Base-by-base conservation (phyloP, 2,888 invertebrate genomes). In the Syrista parreyssii region DNA sequence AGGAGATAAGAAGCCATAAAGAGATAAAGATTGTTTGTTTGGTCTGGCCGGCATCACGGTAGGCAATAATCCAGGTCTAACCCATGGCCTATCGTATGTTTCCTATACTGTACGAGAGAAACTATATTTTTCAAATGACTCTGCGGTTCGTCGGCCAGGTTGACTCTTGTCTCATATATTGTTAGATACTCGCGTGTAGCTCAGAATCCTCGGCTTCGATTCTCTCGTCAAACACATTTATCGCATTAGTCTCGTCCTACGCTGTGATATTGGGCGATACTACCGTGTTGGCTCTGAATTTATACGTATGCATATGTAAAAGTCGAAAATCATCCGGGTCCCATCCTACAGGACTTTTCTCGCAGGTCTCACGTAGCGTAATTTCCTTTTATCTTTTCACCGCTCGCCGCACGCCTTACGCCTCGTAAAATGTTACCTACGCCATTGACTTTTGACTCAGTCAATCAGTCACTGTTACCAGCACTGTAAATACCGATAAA, bases 1-100 rank as follows among this genome's bases (percentile, higher is more conserved):
- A 77, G 76, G 78, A 79, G 86, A 86, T 86, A 86, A 86, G 84
- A 81, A 40, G 75, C 83, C 81, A 81, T 82, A 84, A 84, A 82
- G 82, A 85, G 85, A 86, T 86, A 87, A 87, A 84, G 82, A 86
- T 85, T 84, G 85, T 87, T 87, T 87, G 86, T 87, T 84, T 85
- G 85, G 85, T 84, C 85, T 83, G 81, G 81, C 80, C 82, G 76
- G 55, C 55, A 55, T 55, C 55, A 55, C 55, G 55, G 55, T 55
- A 55, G 23, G 55, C 55, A 55, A 55, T 55, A 55, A 55, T 55
- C 23, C 55, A 55, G 55, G 55, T 6, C 55, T 23, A 55, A 55
- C 55, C 55, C 23, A 55, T 55, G 55, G 55, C 55, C 55, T 55
- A 55, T 55, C 55, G 23, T 55, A 55, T 9, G 55, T 55, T 55